Percentiles rank a stretch among this genome's conserved stretches.
phyloP scores from a whole-genome alignment of 1,140 invertebrate species.

The Phenacoccus solenopsis region DNA sequence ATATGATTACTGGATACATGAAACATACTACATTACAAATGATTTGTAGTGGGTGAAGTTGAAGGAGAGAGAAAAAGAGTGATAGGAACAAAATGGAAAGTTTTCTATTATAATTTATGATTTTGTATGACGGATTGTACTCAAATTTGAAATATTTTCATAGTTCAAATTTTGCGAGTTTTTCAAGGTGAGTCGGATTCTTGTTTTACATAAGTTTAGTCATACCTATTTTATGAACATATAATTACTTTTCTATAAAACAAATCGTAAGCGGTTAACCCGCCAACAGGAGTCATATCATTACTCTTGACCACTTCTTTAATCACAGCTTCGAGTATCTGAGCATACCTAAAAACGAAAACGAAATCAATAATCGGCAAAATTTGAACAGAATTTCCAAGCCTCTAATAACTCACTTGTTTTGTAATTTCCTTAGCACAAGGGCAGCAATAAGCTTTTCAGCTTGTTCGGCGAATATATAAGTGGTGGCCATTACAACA shows the following conservation, averaged over 20 bases:
- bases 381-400: slow-evolving; percentile 14
- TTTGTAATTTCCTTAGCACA: slow-evolving; percentile 50
- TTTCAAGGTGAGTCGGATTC: too few species aligned
- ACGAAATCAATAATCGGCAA: not conserved
- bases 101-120: too few species aligned
- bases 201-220: too few species aligned
- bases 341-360: slow-evolving; percentile 29
- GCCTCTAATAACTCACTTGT: slow-evolving; percentile 34
- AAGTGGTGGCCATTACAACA: slow-evolving; percentile 46
- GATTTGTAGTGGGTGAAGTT: too few species aligned
- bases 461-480: slow-evolving; percentile 53
- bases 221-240: too few species aligned
- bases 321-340: slow-evolving; percentile 44
- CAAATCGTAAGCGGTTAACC: slow-evolving; percentile 51
- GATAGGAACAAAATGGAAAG: too few species aligned
- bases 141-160: slow-evolving; percentile 37
- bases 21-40: too few species aligned
- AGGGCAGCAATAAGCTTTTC: slow-evolving; percentile 64
- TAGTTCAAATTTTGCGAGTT: too few species aligned
- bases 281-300: slow-evolving; percentile 36
- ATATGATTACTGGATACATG: too few species aligned
- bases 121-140: too few species aligned
- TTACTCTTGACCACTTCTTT: slow-evolving; percentile 41
- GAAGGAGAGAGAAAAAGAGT: too few species aligned
- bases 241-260: slow-evolving; percentile 61